Evolutionary conservation across 2,888 invertebrate species (phyloP), one percentile per base, ranked within the genome.

Genomic region (Trachelus tabidus): DNA sequence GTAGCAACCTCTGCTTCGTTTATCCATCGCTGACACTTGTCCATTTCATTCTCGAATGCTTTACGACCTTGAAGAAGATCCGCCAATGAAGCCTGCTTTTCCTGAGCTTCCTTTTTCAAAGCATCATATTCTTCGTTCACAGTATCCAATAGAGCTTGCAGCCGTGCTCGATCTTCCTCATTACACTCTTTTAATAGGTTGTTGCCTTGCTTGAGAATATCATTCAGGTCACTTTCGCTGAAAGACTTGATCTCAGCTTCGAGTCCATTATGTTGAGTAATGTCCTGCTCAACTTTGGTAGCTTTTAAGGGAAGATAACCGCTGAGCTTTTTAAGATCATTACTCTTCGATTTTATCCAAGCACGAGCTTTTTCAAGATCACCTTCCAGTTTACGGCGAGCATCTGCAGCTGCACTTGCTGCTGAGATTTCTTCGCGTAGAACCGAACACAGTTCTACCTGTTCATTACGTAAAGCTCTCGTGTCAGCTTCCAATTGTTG

Each of bases 1-100:
- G 96, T 95, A 4, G 96, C 96, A 0, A 97, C 96, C 91, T 98
- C 98, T 37, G 97, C 97, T 92, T 98, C 97, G 84, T 97, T 96
- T 69, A 98, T 93, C 98, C 98, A 98, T 85, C 96, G 95, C 82
- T 96, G 95, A 88, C 97, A 95, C 86, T 95, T 95, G 79, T 96
- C 95, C 75, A 97, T 93, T 80, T 96, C 96, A 73, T 94, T 94
- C 92, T 98, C 98, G 85, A 97, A 97, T 74, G 95, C 94, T 87
- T 95, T 96, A 80, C 98, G 94, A 23, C 95, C 95, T 90, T 96
- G 95, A 15, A 97, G 92, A 15, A 97, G 92, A 91, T 96, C 96
- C 69, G 93, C 94, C 35, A 98, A 91, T 0, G 95, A 94, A 79
- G 94, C 93, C 81, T 96, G 93, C 86, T 96, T 96, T 77, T 95